Percentiles rank a stretch among this genome's conserved stretches.
Conservation (phyloP, 2,888 invertebrate genomes). For the Meta bourneti region DNA sequence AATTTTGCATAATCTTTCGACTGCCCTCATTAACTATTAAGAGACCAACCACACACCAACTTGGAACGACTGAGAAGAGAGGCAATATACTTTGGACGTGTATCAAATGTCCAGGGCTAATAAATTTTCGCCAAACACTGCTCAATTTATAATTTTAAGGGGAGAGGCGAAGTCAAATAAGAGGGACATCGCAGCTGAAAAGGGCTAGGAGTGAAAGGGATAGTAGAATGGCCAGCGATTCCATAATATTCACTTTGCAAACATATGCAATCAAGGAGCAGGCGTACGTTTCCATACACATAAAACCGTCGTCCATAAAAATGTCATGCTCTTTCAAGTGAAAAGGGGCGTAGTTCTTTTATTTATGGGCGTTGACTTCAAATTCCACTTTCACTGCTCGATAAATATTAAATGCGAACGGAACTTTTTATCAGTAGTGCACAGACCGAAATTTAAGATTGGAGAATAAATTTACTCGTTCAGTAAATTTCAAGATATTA, state of each 20-base stretch:
- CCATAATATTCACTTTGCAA: background rate
- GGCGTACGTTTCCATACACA: constrained; percentile 34
- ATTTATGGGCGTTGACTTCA: background rate
- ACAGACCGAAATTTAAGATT: background rate
- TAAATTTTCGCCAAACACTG: background rate
- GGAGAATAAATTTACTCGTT: background rate
- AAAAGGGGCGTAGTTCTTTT: background rate
- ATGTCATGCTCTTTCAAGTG: constrained; percentile 8
- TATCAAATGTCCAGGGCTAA: background rate
- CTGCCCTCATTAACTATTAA: background rate
- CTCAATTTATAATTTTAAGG: background rate
- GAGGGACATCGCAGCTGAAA: too few species aligned
- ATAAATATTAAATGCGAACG: background rate
- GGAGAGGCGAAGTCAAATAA: background rate
- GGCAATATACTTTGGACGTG: background rate
- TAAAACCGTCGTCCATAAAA: constrained; percentile 56
- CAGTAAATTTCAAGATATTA: background rate
- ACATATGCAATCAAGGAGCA: background rate
- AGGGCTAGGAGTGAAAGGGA: background rate
- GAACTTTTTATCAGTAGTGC: background rate
- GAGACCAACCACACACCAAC: background rate
- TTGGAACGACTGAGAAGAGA: background rate
- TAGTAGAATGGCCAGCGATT: background rate
- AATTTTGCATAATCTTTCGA: background rate
- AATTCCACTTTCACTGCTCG: background rate